A percentile compares a stretch with the other conserved stretches of the same genome.
Evolutionary conservation across 1,140 invertebrate genomes (phyloP).

Genomic region (Cydia fagiglandana): DNA sequence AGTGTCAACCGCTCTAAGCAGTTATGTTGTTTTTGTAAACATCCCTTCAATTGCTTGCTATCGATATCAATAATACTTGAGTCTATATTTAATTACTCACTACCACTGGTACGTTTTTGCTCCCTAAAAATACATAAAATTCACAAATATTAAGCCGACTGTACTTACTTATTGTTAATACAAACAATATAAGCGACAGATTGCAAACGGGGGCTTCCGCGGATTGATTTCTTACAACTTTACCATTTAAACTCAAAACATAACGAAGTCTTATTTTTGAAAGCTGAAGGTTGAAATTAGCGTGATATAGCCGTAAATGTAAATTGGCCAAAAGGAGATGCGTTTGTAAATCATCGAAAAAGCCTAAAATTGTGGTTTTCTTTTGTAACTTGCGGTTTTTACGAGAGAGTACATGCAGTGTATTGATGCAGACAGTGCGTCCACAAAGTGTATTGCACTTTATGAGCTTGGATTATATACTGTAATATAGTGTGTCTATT

Average conservation of each 20-base stretch:
- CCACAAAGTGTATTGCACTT: no score
- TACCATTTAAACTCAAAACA: conserved; percentile 34
- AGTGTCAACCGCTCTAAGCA: no score
- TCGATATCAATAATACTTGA: no score
- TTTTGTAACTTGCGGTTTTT: background rate
- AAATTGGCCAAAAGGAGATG: background rate
- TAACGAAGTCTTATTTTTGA: conserved; percentile 19
- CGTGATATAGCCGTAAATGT: conserved; percentile 35
- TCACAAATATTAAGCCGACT: background rate
- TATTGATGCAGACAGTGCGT: no score
- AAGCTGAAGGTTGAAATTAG: conserved; percentile 34
- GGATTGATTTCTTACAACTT: conserved; percentile 42
- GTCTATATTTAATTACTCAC: background rate
- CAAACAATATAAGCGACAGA: conserved; percentile 41
- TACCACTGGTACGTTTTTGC: background rate
- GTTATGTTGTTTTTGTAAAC: no score
- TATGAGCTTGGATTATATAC: no score
- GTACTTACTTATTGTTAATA: conserved; percentile 37
- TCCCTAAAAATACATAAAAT: background rate
- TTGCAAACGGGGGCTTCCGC: conserved; percentile 47
- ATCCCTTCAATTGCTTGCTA: no score
- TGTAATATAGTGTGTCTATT: no score
- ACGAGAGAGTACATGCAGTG: no score
- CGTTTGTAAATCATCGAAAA: background rate
- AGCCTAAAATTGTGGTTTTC: conserved; percentile 1